Evolutionary conservation across 53 echinoderm and acorn worm genomes (phyloP), one percentile per base, ranked within the genome.

Genomic region (Apostichopus leukothele): DNA sequence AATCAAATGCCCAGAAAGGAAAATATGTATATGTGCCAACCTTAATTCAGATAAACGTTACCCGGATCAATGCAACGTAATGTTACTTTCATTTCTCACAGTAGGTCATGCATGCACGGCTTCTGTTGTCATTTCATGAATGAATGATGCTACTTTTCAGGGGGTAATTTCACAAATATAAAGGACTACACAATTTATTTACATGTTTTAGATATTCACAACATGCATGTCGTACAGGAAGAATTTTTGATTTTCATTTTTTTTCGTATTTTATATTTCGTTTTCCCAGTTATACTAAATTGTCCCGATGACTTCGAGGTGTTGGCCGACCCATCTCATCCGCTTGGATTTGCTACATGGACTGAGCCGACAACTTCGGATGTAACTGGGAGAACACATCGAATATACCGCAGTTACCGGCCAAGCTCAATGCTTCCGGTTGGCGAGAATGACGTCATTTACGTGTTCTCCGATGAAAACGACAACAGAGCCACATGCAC

Each of bases 361-460:
- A 73, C 26, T 51, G 86, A 86, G 18, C 86, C 86, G 1, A 26
- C 27, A 14, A 51, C 53, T 4, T 14, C 71, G 2, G 84, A 84
- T 84, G 39, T 22, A 21, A 52, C 73, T 5, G 73, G 73, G 20
- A 26, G 74, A 51, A 53, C 20, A 5, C 74, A 73, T 18, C 74
- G 73, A 7, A 18, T 86, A 11, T 86, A 50, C 14, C 86, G 86
- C 26, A 86, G 86, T 54, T 73, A 73, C 52, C 7, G 52, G 5
- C 86, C 74, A 19, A 86, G 51, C 5, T 86, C 86, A 12, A 51
- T 86, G 52, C 74, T 86, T 26, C 86, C 86, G 11, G 86, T 86
- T 6, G 86, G 86, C 22, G 86, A 86, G 51, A 86, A 86, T 53
- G 86, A 86, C 20, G 73, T 86, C 74, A 73, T 86, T n/a, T 86